These are phyloP conservation scores for Rhinopomastus cyanomelas DNA, from an alignment of 2,113 vertebrate genomes.

Conservation along the genomic window DNA sequence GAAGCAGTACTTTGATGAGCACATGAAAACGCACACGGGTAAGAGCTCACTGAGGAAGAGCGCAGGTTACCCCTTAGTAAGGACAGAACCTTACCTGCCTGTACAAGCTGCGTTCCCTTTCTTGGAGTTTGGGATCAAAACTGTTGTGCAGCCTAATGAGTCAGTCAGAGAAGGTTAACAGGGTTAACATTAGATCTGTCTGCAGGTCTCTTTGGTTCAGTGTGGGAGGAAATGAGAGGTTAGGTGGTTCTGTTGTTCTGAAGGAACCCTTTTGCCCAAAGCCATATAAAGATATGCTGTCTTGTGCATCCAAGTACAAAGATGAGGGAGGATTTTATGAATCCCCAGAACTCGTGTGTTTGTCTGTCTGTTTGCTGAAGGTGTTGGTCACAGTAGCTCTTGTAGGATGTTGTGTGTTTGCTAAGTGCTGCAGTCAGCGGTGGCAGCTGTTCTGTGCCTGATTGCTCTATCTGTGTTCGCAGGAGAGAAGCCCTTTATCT, in stretches of 20 bases:
- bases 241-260: neutral
- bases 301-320: neutral
- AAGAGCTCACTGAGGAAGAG: slow-evolving; percentile 42
- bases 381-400: neutral
- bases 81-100: neutral
- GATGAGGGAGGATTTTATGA: neutral
- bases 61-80: neutral
- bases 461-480: neutral
- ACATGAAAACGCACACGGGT: slow-evolving; percentile 99
- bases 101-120: neutral
- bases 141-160: neutral
- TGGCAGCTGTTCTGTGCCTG: neutral
- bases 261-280: neutral
- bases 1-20: slow-evolving; percentile 98
- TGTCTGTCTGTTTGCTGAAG: neutral
- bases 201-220: neutral
- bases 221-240: neutral
- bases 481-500: slow-evolving; percentile 99
- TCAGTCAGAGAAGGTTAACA: neutral
- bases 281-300: neutral
- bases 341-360: neutral
- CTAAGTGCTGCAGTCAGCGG: neutral
- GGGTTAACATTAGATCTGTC: neutral
- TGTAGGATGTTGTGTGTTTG: neutral
- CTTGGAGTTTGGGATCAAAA: neutral